Conservation (phyloP, 2,113 vertebrate genomes). For the Nycticebus coucang region DNA sequence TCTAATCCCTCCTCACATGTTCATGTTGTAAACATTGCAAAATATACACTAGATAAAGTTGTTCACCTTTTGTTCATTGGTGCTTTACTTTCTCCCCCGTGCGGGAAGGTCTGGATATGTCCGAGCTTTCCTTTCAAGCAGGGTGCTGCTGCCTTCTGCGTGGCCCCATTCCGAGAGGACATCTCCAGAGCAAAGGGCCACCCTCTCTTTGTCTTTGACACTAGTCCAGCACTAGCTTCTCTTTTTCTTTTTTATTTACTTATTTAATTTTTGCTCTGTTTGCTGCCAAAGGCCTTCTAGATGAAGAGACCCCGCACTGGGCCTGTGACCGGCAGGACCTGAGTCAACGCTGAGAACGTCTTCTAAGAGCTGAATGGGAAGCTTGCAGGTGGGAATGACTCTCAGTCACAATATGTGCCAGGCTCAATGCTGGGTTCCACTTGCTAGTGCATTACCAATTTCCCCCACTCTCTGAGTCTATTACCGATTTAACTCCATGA, state of each 20-base stretch:
- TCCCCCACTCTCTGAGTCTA: background rate
- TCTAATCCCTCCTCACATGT: background rate
- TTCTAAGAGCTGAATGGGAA: conserved; percentile 51
- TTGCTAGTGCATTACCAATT: conserved; percentile 37
- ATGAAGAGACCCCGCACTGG: background rate
- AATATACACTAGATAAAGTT: background rate
- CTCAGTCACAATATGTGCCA: conserved; percentile 61
- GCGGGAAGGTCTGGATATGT: background rate
- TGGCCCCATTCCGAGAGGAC: background rate
- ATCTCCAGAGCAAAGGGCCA: background rate
- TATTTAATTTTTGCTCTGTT: conserved; percentile 49
- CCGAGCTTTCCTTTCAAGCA: background rate
- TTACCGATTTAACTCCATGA: conserved; percentile 53
- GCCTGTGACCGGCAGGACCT: background rate
- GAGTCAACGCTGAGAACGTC: conserved; percentile 49
- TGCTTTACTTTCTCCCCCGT: background rate
- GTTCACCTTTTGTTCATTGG: background rate
- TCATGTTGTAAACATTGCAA: background rate
- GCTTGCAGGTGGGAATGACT: conserved; percentile 65
- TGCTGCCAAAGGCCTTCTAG: background rate
- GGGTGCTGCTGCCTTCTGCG: too few species aligned
- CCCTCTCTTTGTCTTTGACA: background rate
- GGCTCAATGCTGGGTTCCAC: conserved; percentile 2
- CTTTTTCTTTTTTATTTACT: background rate
- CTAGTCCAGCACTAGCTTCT: background rate